Percentiles rank a stretch among this genome's conserved stretches.
These are phyloP conservation scores for Ptychoptera albimana DNA, from an alignment of 2,888 invertebrate species.

Conservation along the genomic window DNA sequence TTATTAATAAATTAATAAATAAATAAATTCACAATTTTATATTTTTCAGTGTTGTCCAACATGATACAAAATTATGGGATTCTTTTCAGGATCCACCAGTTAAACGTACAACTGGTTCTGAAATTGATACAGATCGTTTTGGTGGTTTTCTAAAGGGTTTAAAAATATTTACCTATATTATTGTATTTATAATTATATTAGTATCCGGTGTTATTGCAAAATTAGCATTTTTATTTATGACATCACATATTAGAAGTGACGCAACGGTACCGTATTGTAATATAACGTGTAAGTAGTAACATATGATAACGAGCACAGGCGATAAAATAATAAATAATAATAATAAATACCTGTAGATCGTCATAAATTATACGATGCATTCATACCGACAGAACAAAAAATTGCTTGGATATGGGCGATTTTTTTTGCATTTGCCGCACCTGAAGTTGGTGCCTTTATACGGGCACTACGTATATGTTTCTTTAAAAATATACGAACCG, in stretches of 20 bases:
- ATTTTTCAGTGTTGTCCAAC: background rate
- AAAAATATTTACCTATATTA: slow-evolving; percentile 50
- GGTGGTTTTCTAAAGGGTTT: slow-evolving; percentile 43
- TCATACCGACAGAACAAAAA: slow-evolving; percentile 44
- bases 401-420: slow-evolving; percentile 69
- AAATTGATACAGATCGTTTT: slow-evolving; percentile 31
- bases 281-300: slow-evolving; percentile 20
- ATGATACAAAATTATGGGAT: slow-evolving; percentile 55
- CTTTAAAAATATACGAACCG: slow-evolving; percentile 51
- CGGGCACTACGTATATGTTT: slow-evolving; percentile 52
- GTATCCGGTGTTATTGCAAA: slow-evolving; percentile 56
- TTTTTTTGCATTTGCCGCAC: slow-evolving; percentile 55
- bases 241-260: slow-evolving; percentile 45
- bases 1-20: no score
- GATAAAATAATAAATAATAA: slow-evolving; percentile 4
- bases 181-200: slow-evolving; percentile 50
- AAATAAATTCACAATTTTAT: no score
- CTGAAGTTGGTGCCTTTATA: slow-evolving; percentile 59
- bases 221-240: slow-evolving; percentile 53
- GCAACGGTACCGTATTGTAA: slow-evolving; percentile 43
- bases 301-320: slow-evolving; percentile 11
- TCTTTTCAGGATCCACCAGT: slow-evolving; percentile 58
- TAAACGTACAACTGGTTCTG: slow-evolving; percentile 49
- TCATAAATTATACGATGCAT: slow-evolving; percentile 43
- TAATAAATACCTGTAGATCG: slow-evolving; percentile 33